Conservation (phyloP, 2,113 vertebrate species). For the Microtus pennsylvanicus region DNA sequence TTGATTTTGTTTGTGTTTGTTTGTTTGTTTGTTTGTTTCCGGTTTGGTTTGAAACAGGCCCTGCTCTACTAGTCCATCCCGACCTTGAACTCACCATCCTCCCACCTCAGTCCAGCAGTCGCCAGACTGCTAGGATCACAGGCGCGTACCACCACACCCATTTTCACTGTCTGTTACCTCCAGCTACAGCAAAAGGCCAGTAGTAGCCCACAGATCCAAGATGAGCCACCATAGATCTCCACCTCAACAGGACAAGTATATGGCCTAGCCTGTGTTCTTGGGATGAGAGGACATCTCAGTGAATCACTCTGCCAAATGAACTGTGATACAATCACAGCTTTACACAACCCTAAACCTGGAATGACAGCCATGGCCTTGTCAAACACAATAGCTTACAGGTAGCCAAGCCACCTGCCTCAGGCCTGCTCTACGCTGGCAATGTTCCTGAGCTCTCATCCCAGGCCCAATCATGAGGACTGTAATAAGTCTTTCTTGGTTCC, state of each 20-base stretch:
- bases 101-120: neutral
- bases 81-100: neutral
- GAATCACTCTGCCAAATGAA: neutral
- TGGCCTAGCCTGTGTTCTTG: neutral
- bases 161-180: neutral
- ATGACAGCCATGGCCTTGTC: neutral
- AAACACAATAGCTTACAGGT: neutral
- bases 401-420: neutral
- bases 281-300: neutral
- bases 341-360: neutral
- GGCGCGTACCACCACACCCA: neutral
- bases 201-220: neutral
- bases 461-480: neutral
- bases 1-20: neutral
- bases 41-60: neutral
- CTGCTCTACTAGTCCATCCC: too few species aligned
- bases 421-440: neutral
- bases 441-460: neutral
- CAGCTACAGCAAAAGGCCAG: neutral
- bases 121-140: neutral
- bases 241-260: neutral
- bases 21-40: neutral
- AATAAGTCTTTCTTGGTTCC: neutral
- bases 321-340: neutral
- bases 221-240: neutral